Conservation (phyloP, 2,888 invertebrate genomes). For the Folsomia manolachei region DNA sequence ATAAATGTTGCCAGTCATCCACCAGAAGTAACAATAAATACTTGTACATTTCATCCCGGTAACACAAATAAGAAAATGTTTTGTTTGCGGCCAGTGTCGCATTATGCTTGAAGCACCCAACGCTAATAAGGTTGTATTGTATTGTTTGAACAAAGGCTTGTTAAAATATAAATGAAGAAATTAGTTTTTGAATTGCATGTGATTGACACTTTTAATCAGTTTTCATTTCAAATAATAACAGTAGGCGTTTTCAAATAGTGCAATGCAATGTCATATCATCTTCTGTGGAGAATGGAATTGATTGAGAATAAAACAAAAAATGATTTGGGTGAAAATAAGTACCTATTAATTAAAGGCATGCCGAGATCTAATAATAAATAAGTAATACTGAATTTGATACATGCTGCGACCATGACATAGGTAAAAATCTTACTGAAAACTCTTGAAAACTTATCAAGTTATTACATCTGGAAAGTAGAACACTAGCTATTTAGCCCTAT, state of each 20-base stretch:
- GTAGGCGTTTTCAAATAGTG: not conserved
- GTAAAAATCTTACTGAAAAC: no score
- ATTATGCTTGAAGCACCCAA: no score
- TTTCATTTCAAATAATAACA: not conserved
- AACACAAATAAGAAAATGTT: no score
- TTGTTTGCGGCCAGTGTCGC: not conserved
- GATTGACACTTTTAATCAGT: not conserved
- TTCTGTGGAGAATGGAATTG: not conserved
- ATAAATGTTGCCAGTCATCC: not conserved
- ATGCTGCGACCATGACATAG: no score
- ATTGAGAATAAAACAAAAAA: not conserved
- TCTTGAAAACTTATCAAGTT: no score
- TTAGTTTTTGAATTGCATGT: not conserved
- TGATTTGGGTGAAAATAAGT: not conserved
- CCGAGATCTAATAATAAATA: no score
- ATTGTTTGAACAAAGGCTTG: not conserved
- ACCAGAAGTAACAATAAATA: not conserved
- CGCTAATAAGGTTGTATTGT: not conserved
- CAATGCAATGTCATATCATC: not conserved
- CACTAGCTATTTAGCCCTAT: no score
- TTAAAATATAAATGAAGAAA: not conserved
- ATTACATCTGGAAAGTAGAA: not conserved
- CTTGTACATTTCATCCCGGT: not conserved
- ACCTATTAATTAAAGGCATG: not conserved
- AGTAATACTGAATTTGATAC: no score